Evolutionary conservation across 2,113 vertebrate species (phyloP).

Genomic region (Vidua chalybeata): DNA sequence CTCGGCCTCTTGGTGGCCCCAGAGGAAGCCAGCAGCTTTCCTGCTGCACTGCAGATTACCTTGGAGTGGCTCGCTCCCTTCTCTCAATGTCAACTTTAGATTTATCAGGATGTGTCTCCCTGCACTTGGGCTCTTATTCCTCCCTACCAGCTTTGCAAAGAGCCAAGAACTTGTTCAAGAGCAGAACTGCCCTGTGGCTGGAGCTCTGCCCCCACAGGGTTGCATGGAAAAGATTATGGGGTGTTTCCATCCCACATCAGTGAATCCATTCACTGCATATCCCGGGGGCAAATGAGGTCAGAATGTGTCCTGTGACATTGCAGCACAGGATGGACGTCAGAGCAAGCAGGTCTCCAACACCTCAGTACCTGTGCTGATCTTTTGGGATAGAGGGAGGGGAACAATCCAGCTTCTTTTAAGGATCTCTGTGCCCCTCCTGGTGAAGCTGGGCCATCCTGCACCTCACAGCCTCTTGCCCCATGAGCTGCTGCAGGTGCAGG

Average conservation of each 20-base stretch:
- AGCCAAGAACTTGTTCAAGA: neutral
- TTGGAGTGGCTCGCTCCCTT: neutral
- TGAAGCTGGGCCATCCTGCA: neutral
- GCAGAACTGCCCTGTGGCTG: neutral
- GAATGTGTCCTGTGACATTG: neutral
- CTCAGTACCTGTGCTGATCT: neutral
- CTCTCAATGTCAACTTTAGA: constrained; percentile 15
- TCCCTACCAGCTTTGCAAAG: neutral
- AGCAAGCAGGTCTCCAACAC: neutral
- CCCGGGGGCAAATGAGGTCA: neutral
- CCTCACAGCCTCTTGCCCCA: neutral
- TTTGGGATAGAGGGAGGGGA: neutral
- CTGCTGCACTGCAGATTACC: constrained; percentile 23
- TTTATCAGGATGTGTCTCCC: neutral
- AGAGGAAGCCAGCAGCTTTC: constrained; percentile 28
- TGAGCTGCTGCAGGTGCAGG: neutral
- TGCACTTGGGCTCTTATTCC: neutral
- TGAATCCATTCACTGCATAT: neutral
- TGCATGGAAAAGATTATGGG: neutral
- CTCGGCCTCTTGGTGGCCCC: constrained; percentile 8
- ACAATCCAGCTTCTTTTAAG: neutral
- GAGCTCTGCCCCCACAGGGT: neutral
- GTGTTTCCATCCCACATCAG: neutral
- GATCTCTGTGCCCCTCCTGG: neutral
- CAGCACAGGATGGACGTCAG: neutral